These are phyloP conservation scores for Volucella zonaria DNA, from an alignment of 2,888 invertebrate genomes.

Conservation along the genomic window DNA sequence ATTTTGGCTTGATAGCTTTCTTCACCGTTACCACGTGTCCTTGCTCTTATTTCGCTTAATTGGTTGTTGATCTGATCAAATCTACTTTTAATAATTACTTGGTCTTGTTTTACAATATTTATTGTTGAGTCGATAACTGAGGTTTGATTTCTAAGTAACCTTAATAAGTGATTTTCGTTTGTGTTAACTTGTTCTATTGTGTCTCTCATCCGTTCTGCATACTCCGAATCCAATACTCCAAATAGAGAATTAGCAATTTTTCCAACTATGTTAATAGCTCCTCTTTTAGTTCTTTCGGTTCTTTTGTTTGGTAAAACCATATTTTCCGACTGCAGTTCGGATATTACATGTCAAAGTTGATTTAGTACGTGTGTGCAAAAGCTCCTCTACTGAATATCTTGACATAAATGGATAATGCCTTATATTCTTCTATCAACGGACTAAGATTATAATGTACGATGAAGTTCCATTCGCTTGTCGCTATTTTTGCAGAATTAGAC, in stretches of 20 bases:
- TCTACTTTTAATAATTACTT: too few relatives aligned
- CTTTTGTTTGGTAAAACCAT: background rate
- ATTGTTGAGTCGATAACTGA: too few relatives aligned
- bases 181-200: slow-evolving; percentile 35
- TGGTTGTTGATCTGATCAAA: too few relatives aligned
- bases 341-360: slow-evolving; percentile 19
- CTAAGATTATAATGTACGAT: slow-evolving; percentile 34
- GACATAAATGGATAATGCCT: slow-evolving; percentile 11
- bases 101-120: too few relatives aligned
- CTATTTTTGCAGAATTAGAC: too few relatives aligned
- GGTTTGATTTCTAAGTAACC: too few relatives aligned
- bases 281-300: slow-evolving; percentile 18
- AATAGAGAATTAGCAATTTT: slow-evolving; percentile 58
- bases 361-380: slow-evolving; percentile 12
- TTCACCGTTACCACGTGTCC: slow-evolving; percentile 26
- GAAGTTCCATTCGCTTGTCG: too few relatives aligned
- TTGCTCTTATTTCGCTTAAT: slow-evolving; percentile 54
- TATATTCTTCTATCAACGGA: slow-evolving; percentile 12
- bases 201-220: slow-evolving; percentile 58
- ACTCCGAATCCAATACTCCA: slow-evolving; percentile 61
- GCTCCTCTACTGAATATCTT: background rate
- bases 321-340: slow-evolving; percentile 8
- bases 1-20: slow-evolving; percentile 45
- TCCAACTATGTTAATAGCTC: slow-evolving; percentile 49
- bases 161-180: too few relatives aligned